phyloP scores from a whole-genome alignment of 2,888 invertebrate species.

The Mycalesis mineus region DNA sequence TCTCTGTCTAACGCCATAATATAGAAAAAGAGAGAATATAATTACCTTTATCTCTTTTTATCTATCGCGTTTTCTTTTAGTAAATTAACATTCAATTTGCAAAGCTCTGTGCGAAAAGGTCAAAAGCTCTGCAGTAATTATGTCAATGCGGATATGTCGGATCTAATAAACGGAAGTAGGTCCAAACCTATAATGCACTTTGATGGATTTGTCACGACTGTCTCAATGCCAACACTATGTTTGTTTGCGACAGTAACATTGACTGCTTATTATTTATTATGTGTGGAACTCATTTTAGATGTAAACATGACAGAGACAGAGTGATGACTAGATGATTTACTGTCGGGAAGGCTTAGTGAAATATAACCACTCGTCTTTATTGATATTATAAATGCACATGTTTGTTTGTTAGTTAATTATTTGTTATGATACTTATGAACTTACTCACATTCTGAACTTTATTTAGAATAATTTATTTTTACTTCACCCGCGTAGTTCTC shows the following conservation, averaged over 20 bases:
- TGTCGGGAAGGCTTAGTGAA: neutral
- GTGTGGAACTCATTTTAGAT: neutral
- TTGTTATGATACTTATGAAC: no score
- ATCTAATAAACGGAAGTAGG: slow-evolving; percentile 22
- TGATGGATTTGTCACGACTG: slow-evolving; percentile 21
- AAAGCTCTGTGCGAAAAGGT: slow-evolving; percentile 12
- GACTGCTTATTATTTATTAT: slow-evolving; percentile 1
- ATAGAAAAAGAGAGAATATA: no score
- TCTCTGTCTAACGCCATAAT: no score
- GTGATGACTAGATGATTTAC: neutral
- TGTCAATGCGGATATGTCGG: slow-evolving; percentile 22
- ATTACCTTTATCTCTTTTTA: neutral
- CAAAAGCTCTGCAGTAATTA: slow-evolving; percentile 8
- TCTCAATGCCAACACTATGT: slow-evolving; percentile 9
- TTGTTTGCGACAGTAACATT: neutral
- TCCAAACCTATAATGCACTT: slow-evolving; percentile 7
- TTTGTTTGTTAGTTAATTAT: no score
- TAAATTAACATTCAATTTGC: slow-evolving; percentile 3
- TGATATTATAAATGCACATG: neutral
- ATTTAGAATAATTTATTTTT: no score
- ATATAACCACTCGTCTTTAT: neutral
- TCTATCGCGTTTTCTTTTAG: neutral
- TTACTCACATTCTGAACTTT: no score
- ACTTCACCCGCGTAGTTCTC: no score
- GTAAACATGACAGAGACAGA: neutral